Evolutionary conservation across 2,797 vertebrate species (phyloP), one percentile per base, ranked within the genome.

Genomic region (Dallia pectoralis): DNA sequence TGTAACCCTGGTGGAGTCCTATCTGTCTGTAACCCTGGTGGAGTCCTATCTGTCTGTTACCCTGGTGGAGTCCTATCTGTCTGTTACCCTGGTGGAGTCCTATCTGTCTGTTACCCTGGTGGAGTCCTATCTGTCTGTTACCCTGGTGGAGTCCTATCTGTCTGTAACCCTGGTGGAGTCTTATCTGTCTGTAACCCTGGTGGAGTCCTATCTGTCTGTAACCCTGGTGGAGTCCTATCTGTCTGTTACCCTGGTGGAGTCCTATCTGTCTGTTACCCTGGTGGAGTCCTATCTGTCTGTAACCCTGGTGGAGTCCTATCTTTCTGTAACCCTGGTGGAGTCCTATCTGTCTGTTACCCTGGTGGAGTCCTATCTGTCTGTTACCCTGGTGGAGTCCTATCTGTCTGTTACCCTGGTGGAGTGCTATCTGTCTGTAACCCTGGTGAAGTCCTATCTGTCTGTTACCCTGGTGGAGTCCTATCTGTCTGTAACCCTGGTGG

Each of bases 211-310:
- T 67, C 59, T 74, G 62, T 72, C 32, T 44, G 53, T 77, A 47
- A 67, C 48, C 61, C 12, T 72, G n/a, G 70, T 77, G 69, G 65
- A 73, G 73, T 67, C 71, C 75, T 66, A 48, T 67, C 59, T 74
- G 62, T 72, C 32, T 44, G 53, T 77, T 33, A 67, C 48, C 61
- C 12, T 72, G n/a, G 70, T 77, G 69, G 65, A 73, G 73, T 67
- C 71, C 75, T 66, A 48, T 67, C 59, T 74, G 62, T 72, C 32
- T 44, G 53, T 77, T 33, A 67, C 48, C 61, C 12, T 72, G n/a
- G 70, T 77, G 69, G 65, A 73, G 73, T 67, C 71, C 75, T 66
- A 48, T 67, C 59, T 74, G 62, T 72, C 32, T 44, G 53, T 77
- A 47, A 67, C 48, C 61, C 12, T 72, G n/a, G 70, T 77, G 69